phyloP scores from a whole-genome alignment of 2,888 invertebrate genomes.

The Parnassius orleans region DNA sequence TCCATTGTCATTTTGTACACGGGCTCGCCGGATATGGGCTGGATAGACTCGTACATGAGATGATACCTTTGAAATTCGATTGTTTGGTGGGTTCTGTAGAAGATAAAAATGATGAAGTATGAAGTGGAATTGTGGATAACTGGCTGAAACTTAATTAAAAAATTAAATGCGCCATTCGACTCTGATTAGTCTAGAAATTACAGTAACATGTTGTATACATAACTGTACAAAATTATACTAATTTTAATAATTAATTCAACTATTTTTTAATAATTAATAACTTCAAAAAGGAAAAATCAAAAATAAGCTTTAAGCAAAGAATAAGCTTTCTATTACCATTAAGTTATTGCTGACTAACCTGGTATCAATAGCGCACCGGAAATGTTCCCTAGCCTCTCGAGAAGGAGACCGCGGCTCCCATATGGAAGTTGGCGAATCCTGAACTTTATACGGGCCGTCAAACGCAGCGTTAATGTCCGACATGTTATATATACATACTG shows the following conservation, averaged over 20 bases:
- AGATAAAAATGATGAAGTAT: conserved; percentile 1
- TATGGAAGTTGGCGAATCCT: conserved; percentile 86
- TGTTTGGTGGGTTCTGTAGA: conserved; percentile 66
- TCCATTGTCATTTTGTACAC: conserved; percentile 86
- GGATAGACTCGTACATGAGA: conserved; percentile 92
- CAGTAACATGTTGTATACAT: too few relatives aligned
- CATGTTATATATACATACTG: conserved; percentile 94
- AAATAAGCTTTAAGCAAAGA: too few relatives aligned
- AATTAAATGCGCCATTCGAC: too few relatives aligned
- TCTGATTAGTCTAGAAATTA: too few relatives aligned
- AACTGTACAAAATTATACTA: too few relatives aligned
- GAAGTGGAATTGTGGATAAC: too few relatives aligned
- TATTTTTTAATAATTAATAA: too few relatives aligned
- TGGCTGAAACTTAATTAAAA: too few relatives aligned
- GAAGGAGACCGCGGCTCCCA: conserved; percentile 84
- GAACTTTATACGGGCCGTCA: conserved; percentile 92
- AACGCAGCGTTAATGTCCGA: conserved; percentile 90
- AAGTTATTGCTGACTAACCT: conserved; percentile 40
- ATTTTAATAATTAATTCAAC: too few relatives aligned
- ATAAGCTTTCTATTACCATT: too few relatives aligned
- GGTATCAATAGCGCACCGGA: conserved; percentile 77
- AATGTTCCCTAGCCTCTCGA: conserved; percentile 70
- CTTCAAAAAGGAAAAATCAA: too few relatives aligned
- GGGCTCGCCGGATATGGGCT: conserved; percentile 85
- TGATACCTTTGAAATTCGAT: conserved; percentile 89